Base-by-base conservation (phyloP, 2,113 vertebrate species). In the Chloropsis hardwickii region DNA sequence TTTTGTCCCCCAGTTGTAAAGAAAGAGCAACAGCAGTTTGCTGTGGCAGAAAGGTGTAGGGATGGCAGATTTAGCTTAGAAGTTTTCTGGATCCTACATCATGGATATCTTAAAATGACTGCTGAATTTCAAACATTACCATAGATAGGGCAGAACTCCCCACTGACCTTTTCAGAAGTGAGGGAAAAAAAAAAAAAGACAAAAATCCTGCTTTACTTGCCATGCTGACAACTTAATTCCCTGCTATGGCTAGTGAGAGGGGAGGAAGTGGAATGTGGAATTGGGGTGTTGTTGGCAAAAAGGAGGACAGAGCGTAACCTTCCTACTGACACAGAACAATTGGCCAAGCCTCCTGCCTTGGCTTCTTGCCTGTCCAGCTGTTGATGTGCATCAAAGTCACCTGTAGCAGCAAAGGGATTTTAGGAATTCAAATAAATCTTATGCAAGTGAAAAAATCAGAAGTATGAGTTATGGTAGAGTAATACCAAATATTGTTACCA, bases 291-390 rank as follows among this genome's bases (percentile, higher is more conserved):
- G 80, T 54, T 94, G 72, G 60, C 45, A 86, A 85, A 79, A 90
- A 66, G 57, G 62, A 92, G 70, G 71, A 83, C 40, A 69, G 66
- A 85, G 27, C 3, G 3, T 76, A 69, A 71, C 78, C 66, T 92
- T 88, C 48, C 56, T 51, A 35, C 57, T 81, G 76, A 61, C 77
- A 25, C 9, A 35, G 50, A 69, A 27, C 88, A 86, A 21, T 61
- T 1, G 9, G 58, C 65, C 57, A 45, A 79, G 11, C 81, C 65
- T 94, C 28, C 76, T 91, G 47, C 20, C 53, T 94, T 94, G 65
- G 61, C 89, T 62, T 84, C 54, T 61, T 92, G 80, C 56, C 82
- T 86, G 10, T 82, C 91, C 66, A 89, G 91, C 86, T 93, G 76
- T 42, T 93, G 71, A 65, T 86, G 74, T 71, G 72, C 2, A 0